These are phyloP conservation scores for Microplitis manilae DNA, from an alignment of 2,888 invertebrate genomes.

Conservation along the genomic window DNA sequence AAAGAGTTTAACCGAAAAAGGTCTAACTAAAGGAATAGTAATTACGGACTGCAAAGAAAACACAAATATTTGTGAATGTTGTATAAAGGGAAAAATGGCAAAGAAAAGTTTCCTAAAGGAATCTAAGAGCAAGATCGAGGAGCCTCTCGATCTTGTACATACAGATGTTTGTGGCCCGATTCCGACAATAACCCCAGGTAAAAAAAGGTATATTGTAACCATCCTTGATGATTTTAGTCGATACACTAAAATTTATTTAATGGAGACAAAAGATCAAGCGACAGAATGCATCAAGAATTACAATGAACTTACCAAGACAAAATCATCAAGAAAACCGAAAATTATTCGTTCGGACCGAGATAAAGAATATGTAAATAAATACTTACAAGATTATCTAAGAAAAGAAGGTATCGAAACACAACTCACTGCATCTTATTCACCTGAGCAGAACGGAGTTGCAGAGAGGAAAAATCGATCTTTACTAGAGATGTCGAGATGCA, in stretches of 20 bases:
- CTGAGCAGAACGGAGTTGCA: conserved; percentile 42
- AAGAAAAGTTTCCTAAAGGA: conserved; percentile 49
- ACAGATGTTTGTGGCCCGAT: conserved; percentile 52
- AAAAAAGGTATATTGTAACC: conserved; percentile 30
- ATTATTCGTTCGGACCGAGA: conserved; percentile 43
- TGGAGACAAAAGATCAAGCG: conserved; percentile 32
- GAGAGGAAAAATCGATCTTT: conserved; percentile 38
- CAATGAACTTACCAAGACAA: conserved; percentile 29
- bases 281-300: conserved; percentile 34
- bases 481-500: conserved; percentile 35
- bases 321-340: conserved; percentile 36
- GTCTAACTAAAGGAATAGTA: conserved; percentile 45
- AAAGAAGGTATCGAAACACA: conserved; percentile 42
- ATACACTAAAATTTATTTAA: conserved; percentile 36
- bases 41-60: conserved; percentile 49
- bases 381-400: conserved; percentile 33
- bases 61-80: conserved; percentile 47
- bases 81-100: conserved; percentile 53
- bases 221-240: conserved; percentile 40
- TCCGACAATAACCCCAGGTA: conserved; percentile 37
- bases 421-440: conserved; percentile 45
- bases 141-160: conserved; percentile 49
- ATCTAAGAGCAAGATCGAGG: conserved; percentile 39
- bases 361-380: conserved; percentile 41
- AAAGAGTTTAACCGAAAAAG: conserved; percentile 37